Evolutionary conservation across 2,113 vertebrate species (phyloP).

Genomic region (Pheucticus melanocephalus): DNA sequence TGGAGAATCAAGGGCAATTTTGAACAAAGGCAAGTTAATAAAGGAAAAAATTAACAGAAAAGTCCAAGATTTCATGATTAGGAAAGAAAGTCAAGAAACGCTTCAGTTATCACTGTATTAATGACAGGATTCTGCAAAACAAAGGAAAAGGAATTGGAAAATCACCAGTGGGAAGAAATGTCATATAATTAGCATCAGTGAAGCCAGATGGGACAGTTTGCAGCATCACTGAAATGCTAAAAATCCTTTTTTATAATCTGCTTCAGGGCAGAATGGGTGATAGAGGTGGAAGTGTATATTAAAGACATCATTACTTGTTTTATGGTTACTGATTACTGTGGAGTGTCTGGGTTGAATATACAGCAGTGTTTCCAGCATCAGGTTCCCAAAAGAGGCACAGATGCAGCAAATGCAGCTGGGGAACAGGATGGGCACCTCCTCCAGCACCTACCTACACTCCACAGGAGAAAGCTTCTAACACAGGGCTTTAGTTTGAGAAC

Average conservation of each 20-base stretch:
- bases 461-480: not conserved
- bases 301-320: constrained; percentile 7
- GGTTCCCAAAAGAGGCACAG: not conserved
- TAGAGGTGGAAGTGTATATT: not conserved
- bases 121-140: not conserved
- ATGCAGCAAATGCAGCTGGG: not conserved
- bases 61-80: not conserved
- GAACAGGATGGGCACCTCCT: not conserved
- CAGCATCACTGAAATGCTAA: not conserved
- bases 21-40: not conserved
- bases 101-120: not conserved
- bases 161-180: not conserved
- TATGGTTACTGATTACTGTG: not conserved
- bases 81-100: not conserved
- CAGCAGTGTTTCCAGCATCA: not conserved
- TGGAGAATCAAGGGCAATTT: not conserved
- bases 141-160: not conserved
- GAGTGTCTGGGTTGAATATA: not conserved
- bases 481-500: not conserved
- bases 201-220: not conserved
- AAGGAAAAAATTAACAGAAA: not conserved
- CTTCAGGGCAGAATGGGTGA: constrained; percentile 7
- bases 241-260: not conserved
- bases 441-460: not conserved
- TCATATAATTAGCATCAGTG: not conserved